A percentile compares a stretch with the other conserved stretches of the same genome.
These are phyloP conservation scores for Nibea albiflora DNA, from an alignment of 2,113 vertebrate genomes.

Conservation along the genomic window DNA sequence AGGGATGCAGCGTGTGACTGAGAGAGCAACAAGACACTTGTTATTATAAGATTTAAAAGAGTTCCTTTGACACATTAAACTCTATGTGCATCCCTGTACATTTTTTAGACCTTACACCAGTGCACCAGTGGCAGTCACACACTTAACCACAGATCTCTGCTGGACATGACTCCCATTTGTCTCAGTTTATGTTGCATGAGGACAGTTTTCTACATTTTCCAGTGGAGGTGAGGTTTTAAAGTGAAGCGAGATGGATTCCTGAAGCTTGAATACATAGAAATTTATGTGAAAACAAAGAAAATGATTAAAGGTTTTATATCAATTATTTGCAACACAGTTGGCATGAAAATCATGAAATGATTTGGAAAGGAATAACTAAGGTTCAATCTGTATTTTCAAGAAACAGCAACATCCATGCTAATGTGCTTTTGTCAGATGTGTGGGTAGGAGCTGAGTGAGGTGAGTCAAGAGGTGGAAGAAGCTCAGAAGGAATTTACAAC, in stretches of 20 bases:
- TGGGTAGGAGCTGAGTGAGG: not conserved
- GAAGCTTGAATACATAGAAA: not conserved
- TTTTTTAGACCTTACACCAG: not conserved
- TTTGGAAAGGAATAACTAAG: not conserved
- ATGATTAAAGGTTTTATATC: not conserved
- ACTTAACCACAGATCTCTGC: not conserved
- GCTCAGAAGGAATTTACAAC: not conserved
- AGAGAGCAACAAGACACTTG: not conserved
- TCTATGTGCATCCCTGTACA: not conserved
- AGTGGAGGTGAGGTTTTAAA: not conserved
- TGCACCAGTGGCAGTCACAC: not conserved
- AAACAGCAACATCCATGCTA: not conserved
- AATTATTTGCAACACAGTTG: not conserved
- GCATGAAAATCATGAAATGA: not conserved
- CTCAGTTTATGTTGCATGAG: not conserved
- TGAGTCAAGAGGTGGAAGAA: not conserved
- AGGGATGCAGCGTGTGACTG: not conserved
- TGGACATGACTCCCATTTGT: not conserved
- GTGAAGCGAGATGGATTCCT: not conserved
- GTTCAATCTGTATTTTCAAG: not conserved
- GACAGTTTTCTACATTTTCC: not conserved
- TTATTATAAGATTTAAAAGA: not conserved
- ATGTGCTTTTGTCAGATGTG: not conserved
- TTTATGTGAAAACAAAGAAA: not conserved
- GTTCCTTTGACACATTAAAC: conserved; percentile 1